A percentile compares a stretch with the other conserved stretches of the same genome.
phyloP scores from a whole-genome alignment of 2,113 vertebrate species.

The Cyprinodon variegatus region DNA sequence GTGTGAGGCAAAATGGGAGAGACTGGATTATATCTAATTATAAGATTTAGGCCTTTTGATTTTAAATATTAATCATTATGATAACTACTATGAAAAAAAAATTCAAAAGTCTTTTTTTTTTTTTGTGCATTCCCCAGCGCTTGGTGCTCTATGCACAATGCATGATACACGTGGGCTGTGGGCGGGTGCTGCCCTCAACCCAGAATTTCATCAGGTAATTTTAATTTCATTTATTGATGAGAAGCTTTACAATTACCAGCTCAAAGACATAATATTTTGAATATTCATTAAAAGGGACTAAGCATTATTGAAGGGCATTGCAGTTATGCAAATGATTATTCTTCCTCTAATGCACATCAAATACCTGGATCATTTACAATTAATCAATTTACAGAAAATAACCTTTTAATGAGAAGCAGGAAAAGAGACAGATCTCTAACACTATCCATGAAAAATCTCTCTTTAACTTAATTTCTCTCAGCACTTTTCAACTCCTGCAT shows the following conservation, averaged over 20 bases:
- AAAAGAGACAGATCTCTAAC: background rate
- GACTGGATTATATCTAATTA: too few species aligned
- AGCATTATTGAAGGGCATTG: constrained; percentile 44
- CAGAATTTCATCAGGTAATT: background rate
- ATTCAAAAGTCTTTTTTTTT: too few species aligned
- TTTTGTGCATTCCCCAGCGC: too few species aligned
- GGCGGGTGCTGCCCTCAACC: too few species aligned
- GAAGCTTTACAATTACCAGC: constrained; percentile 33
- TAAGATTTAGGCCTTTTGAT: too few species aligned
- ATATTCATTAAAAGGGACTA: constrained; percentile 46
- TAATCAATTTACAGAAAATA: background rate
- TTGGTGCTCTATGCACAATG: too few species aligned
- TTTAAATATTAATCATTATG: too few species aligned
- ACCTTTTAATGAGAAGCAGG: background rate
- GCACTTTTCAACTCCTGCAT: constrained; percentile 23
- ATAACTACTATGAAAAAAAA: too few species aligned
- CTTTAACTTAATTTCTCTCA: background rate
- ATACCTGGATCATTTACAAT: constrained; percentile 18
- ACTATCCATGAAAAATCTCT: background rate
- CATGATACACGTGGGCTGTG: too few species aligned
- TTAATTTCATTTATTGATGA: background rate
- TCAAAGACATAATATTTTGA: constrained; percentile 41
- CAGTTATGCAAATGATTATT: constrained; percentile 42
- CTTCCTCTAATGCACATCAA: constrained; percentile 32
- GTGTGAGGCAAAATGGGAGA: too few species aligned